Conservation (phyloP, 2,113 vertebrate genomes). For the Rissa tridactyla region DNA sequence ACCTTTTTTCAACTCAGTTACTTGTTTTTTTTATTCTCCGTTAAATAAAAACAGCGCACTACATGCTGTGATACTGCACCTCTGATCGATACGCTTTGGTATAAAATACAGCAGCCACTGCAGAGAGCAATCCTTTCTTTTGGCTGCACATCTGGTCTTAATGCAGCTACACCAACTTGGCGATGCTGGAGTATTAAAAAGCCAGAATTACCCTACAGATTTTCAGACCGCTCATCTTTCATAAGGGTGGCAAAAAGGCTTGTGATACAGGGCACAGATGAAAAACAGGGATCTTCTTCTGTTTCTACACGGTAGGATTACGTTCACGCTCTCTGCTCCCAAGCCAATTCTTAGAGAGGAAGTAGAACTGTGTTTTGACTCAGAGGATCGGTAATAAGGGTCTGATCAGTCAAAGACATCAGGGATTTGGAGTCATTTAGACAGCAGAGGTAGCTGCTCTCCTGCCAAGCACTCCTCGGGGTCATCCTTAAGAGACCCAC, state of each 20-base stretch:
- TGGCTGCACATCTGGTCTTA: not conserved
- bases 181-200: not conserved
- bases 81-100: not conserved
- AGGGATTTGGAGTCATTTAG: not conserved
- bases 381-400: not conserved
- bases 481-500: not conserved
- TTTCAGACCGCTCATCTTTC: not conserved
- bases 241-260: not conserved
- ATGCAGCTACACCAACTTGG: not conserved
- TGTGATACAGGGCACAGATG: not conserved
- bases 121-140: not conserved
- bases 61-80: accelerated
- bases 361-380: not conserved
- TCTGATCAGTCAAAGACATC: not conserved
- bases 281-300: not conserved
- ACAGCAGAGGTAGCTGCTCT: not conserved
- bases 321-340: not conserved
- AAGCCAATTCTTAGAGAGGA: not conserved
- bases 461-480: not conserved
- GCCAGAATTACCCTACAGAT: not conserved
- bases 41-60: not conserved
- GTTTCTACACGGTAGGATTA: not conserved
- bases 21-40: not conserved
- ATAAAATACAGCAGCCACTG: not conserved
- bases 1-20: not conserved